Conservation (phyloP, 1,140 invertebrate genomes). For the Drosophila grimshawi region DNA sequence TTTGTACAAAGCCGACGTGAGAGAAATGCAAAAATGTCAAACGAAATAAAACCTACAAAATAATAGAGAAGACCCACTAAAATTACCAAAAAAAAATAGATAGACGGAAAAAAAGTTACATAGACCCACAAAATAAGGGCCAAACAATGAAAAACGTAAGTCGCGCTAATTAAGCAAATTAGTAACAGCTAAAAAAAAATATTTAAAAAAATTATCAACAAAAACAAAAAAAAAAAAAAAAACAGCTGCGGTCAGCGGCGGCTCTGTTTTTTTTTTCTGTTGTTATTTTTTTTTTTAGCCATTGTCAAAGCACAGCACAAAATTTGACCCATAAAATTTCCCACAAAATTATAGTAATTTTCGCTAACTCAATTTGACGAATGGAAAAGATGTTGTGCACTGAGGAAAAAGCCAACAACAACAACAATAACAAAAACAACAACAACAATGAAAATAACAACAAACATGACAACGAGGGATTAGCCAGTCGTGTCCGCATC, state of each 20-base stretch:
- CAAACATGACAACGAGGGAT: conserved; percentile 28
- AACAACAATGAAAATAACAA: conserved; percentile 8
- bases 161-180: conserved; percentile 77
- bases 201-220: conserved; percentile 28
- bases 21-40: conserved; percentile 71
- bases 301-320: conserved; percentile 62
- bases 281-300: conserved; percentile 12
- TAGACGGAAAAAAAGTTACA: conserved; percentile 28
- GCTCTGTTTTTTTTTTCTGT: conserved; percentile 50
- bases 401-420: conserved; percentile 10
- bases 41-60: conserved; percentile 52
- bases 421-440: conserved; percentile 45
- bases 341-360: conserved; percentile 82
- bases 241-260: conserved; percentile 65
- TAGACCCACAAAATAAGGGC: conserved; percentile 56
- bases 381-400: conserved; percentile 29
- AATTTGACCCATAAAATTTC: conserved; percentile 82
- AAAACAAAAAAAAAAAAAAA: conserved; percentile 33
- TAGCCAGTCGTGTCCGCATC: conserved; percentile 29
- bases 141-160: conserved; percentile 60
- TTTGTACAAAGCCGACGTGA: conserved; percentile 67
- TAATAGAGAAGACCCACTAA: conserved; percentile 37
- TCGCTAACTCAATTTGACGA: conserved; percentile 74
- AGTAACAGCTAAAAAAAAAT: conserved; percentile 53
- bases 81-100: conserved; percentile 55